Conservation (phyloP, 30 jellyfish, hydroid and myxozoan genomes). For the Pseudorhiza aurosa region DNA sequence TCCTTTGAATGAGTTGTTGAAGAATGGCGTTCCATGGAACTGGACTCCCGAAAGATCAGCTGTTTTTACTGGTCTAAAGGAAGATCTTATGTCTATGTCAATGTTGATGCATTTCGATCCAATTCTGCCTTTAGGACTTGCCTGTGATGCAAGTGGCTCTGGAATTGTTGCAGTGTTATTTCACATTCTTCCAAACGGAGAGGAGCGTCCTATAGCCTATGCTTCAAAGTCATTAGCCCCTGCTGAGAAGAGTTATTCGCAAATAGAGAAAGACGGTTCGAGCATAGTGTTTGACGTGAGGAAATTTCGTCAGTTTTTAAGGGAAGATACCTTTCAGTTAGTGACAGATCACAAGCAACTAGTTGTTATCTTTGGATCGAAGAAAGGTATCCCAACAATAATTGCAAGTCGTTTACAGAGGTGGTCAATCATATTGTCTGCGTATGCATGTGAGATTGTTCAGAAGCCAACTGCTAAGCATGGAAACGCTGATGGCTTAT, state of each 20-base stretch:
- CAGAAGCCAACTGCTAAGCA: slow-evolving; percentile 62
- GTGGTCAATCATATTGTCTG: slow-evolving; percentile 56
- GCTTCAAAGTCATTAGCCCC: slow-evolving; percentile 48
- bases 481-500: slow-evolving; percentile 71
- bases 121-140: slow-evolving; percentile 66
- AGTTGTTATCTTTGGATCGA: slow-evolving; percentile 51
- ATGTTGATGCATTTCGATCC: slow-evolving; percentile 68
- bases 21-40: slow-evolving; percentile 60
- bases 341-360: slow-evolving; percentile 76
- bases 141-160: slow-evolving; percentile 70
- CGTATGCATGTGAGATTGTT: slow-evolving; percentile 44
- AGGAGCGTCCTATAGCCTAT: slow-evolving; percentile 64
- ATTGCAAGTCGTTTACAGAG: slow-evolving; percentile 61
- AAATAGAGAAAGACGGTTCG: slow-evolving; percentile 46
- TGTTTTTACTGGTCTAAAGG: slow-evolving; percentile 53
- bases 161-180: slow-evolving; percentile 65
- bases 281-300: slow-evolving; percentile 39
- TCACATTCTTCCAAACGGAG: slow-evolving; percentile 59
- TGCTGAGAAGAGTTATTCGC: slow-evolving; percentile 44
- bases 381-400: slow-evolving; percentile 66
- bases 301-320: slow-evolving; percentile 58
- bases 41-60: slow-evolving; percentile 46
- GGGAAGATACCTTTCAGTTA: slow-evolving; percentile 48
- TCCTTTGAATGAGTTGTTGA: slow-evolving; percentile 60
- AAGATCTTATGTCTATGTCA: slow-evolving; percentile 63